These are phyloP conservation scores for Aquatica leii DNA, from an alignment of 2,888 invertebrate genomes.

Conservation along the genomic window DNA sequence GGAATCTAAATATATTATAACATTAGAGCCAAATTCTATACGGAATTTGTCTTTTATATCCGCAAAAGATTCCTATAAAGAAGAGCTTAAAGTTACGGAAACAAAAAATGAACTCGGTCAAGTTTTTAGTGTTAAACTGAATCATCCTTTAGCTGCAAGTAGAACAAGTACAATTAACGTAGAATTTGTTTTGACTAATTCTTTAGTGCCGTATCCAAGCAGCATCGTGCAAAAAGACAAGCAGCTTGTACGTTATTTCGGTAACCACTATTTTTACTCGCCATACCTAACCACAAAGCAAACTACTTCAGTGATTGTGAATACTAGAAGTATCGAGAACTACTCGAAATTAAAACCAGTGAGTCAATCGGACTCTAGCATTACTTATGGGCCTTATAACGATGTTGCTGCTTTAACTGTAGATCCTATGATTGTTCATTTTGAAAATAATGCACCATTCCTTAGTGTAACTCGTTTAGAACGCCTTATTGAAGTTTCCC, in stretches of 20 bases:
- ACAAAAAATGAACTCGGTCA: slow-evolving; percentile 55
- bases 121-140: slow-evolving; percentile 61
- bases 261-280: slow-evolving; percentile 83
- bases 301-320: slow-evolving; percentile 80
- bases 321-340: slow-evolving; percentile 81
- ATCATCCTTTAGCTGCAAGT: slow-evolving; percentile 67
- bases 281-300: slow-evolving; percentile 85
- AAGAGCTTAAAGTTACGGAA: slow-evolving; percentile 62
- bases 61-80: slow-evolving; percentile 70
- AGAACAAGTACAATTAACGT: slow-evolving; percentile 69
- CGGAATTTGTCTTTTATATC: slow-evolving; percentile 78
- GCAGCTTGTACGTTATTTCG: slow-evolving; percentile 88
- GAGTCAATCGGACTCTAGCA: slow-evolving; percentile 77
- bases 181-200: slow-evolving; percentile 79
- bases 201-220: slow-evolving; percentile 83
- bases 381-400: slow-evolving; percentile 90
- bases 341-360: slow-evolving; percentile 85
- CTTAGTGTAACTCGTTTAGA: slow-evolving; percentile 89
- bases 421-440: slow-evolving; percentile 82
- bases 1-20: slow-evolving; percentile 74
- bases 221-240: slow-evolving; percentile 92
- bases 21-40: slow-evolving; percentile 71
- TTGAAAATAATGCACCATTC: slow-evolving; percentile 96
- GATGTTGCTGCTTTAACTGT: slow-evolving; percentile 69
- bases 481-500: slow-evolving; percentile 93